Conservation (phyloP, 2,113 vertebrate species). For the Nothobranchius furzeri region DNA sequence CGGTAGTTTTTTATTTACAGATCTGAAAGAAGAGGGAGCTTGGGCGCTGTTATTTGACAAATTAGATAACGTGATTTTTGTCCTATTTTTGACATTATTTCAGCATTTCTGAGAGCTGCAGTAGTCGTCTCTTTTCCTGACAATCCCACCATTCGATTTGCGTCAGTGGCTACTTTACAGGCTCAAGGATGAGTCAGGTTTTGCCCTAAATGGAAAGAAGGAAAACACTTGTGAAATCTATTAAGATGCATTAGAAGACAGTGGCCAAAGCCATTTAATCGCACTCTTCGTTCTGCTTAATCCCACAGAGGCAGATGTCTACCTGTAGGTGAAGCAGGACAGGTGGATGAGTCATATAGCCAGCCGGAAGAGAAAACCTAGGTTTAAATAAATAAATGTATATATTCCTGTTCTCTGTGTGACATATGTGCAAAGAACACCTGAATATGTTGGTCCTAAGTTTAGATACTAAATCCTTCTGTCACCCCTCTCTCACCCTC, state of each 20-base stretch:
- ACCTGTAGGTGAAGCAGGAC: slow-evolving; percentile 61
- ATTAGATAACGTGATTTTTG: slow-evolving; percentile 11
- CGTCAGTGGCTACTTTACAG: slow-evolving; percentile 44
- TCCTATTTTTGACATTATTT: slow-evolving; percentile 36
- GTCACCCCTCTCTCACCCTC: slow-evolving; percentile 26
- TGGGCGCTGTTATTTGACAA: neutral
- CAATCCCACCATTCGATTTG: slow-evolving; percentile 58
- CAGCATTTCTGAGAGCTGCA: neutral
- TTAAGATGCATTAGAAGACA: slow-evolving; percentile 71
- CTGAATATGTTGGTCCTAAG: slow-evolving; percentile 37
- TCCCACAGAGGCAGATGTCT: slow-evolving; percentile 66
- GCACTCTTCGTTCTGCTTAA: slow-evolving; percentile 65
- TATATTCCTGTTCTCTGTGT: slow-evolving; percentile 27
- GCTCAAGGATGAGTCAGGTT: slow-evolving; percentile 59
- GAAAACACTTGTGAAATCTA: slow-evolving; percentile 64
- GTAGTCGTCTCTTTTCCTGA: slow-evolving; percentile 48
- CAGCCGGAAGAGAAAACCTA: slow-evolving; percentile 22
- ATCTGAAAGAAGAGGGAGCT: neutral
- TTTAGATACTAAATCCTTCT: slow-evolving; percentile 53
- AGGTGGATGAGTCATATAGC: slow-evolving; percentile 64
- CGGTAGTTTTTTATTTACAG: neutral
- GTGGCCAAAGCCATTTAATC: slow-evolving; percentile 75
- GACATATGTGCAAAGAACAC: slow-evolving; percentile 44
- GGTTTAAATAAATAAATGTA: neutral
- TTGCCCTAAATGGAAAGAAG: slow-evolving; percentile 43